Percentiles rank a stretch among this genome's conserved stretches.
Conservation (phyloP, 2,888 invertebrate species). For the Drosophila vallismaia region DNA sequence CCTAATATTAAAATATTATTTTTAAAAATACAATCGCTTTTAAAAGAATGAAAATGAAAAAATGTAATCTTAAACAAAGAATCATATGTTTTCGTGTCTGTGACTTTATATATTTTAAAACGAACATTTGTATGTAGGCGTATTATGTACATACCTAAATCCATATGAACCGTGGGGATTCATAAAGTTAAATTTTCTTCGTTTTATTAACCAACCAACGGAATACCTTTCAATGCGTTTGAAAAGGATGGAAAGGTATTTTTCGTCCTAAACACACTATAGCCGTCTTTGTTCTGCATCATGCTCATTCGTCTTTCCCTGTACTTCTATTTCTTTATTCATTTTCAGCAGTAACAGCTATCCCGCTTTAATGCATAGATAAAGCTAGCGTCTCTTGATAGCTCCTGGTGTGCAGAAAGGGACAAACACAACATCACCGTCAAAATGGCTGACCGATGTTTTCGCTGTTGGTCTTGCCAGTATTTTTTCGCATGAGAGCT, state of each 20-base stretch:
- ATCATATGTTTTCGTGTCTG: neutral
- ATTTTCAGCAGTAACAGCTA: conserved; percentile 13
- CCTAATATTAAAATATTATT: too few relatives aligned
- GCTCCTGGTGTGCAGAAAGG: conserved; percentile 7
- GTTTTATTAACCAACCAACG: conserved; percentile 36
- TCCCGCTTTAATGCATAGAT: conserved; percentile 7
- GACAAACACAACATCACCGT: conserved; percentile 10
- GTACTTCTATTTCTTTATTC: neutral
- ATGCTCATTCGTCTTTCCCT: conserved; percentile 23
- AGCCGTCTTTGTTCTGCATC: conserved; percentile 14
- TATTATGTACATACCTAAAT: conserved; percentile 5
- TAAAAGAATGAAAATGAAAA: too few relatives aligned
- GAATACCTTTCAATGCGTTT: conserved; percentile 5
- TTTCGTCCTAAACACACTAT: conserved; percentile 1
- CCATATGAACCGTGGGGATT: conserved; percentile 32
- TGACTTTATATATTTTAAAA: too few relatives aligned
- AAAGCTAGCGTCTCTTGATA: neutral
- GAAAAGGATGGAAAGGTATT: neutral
- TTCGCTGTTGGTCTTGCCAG: conserved; percentile 45
- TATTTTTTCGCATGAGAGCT: conserved; percentile 81
- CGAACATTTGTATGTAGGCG: neutral
- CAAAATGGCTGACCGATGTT: conserved; percentile 60
- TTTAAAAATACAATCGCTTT: too few relatives aligned
- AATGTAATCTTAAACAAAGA: neutral
- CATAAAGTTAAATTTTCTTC: conserved; percentile 50